Conservation (phyloP, 2,888 invertebrate genomes). For the Stenodera caucasica region DNA sequence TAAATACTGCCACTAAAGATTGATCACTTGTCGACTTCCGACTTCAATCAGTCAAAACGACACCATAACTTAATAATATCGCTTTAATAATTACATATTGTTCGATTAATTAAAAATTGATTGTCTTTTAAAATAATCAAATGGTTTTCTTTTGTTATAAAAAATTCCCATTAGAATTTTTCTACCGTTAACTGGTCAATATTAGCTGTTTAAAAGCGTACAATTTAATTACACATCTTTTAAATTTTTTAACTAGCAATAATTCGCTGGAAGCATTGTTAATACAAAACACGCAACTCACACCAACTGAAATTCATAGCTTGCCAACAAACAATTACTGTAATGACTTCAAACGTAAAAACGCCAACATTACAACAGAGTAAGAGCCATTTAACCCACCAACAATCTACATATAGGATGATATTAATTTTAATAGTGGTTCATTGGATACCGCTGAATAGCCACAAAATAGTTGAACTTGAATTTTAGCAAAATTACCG, state of each 20-base stretch:
- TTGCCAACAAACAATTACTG: conserved; percentile 4
- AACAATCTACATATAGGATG: background rate
- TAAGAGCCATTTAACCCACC: background rate
- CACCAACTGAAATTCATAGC: conserved; percentile 4
- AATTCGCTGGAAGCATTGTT: background rate
- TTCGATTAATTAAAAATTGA: background rate
- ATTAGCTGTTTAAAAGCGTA: background rate
- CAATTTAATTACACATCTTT: background rate
- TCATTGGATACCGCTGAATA: background rate
- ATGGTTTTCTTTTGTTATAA: too few relatives aligned
- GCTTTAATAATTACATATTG: background rate
- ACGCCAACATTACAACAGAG: background rate
- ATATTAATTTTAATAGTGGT: background rate
- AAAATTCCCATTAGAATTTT: background rate
- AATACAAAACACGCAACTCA: conserved; percentile 6
- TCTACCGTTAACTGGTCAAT: background rate
- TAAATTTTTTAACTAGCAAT: conserved; percentile 1
- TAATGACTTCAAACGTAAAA: conserved; percentile 3
- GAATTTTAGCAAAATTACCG: conserved; percentile 8
- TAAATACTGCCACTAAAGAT: background rate
- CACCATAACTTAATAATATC: background rate
- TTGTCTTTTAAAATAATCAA: background rate
- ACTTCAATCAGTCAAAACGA: background rate
- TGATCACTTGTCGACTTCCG: background rate
- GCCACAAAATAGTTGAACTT: background rate